phyloP scores from a whole-genome alignment of 2,888 invertebrate genomes.

The Eristalinus sepulchralis region DNA sequence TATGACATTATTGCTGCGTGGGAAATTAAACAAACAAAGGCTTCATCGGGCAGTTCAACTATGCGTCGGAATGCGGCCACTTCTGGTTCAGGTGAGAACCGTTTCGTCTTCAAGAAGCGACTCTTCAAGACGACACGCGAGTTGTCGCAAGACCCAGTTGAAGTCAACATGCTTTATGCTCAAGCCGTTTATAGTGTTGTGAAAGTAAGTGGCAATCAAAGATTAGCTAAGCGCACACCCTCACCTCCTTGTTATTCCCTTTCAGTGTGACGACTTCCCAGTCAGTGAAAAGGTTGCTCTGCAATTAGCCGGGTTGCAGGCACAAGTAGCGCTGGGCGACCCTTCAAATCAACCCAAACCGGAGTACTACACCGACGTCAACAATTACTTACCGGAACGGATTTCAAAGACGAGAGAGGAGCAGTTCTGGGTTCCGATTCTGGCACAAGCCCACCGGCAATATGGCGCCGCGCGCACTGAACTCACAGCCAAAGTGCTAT shows the following conservation, averaged over 20 bases:
- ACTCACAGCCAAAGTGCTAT: conserved; percentile 94
- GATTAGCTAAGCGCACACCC: background rate
- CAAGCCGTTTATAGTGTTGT: conserved; percentile 98
- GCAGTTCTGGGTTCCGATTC: conserved; percentile 93
- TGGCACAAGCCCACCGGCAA: conserved; percentile 93
- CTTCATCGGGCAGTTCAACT: conserved; percentile 81
- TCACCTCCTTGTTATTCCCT: conserved; percentile 3
- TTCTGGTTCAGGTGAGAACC: conserved; percentile 92
- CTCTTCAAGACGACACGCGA: conserved; percentile 94
- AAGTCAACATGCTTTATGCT: conserved; percentile 95
- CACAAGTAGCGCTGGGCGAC: conserved; percentile 96
- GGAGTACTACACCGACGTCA: conserved; percentile 95
- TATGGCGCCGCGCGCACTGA: conserved; percentile 96
- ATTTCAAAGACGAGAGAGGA: conserved; percentile 89
- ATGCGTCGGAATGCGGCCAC: conserved; percentile 85
- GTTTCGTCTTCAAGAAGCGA: conserved; percentile 95
- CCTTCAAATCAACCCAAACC: conserved; percentile 87
- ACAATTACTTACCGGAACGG: conserved; percentile 92
- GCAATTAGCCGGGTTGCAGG: conserved; percentile 95
- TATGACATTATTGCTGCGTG: conserved; percentile 97
- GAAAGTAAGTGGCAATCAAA: conserved; percentile 84
- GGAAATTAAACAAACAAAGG: conserved; percentile 88
- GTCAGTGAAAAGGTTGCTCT: conserved; percentile 97
- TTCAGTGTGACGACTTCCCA: conserved; percentile 94
- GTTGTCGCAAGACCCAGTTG: conserved; percentile 96